Evolutionary conservation across 30 jellyfish, hydroid and myxozoan genomes (phyloP), one percentile per base, ranked within the genome.

Genomic region (Pseudorhiza aurosa): DNA sequence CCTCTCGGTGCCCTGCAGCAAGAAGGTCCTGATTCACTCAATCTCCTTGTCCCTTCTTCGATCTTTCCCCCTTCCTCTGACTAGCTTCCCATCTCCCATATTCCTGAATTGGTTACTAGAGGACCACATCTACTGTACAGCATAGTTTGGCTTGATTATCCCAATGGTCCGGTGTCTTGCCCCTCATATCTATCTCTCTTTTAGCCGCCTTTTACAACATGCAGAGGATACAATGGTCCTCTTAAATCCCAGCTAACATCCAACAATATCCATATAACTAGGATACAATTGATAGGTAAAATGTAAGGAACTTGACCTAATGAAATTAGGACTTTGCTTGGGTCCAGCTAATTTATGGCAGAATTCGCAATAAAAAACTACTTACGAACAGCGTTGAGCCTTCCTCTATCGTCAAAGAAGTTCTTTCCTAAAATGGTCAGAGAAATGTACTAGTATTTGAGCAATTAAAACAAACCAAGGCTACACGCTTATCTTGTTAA

Each of bases 301-400:
- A 53, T 53, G 19, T 17, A 3, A 1, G 35, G 67, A 53, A 53
- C 24, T 19, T 3, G 67, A 53, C 32, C 67, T 53, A 53, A 53
- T 53, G 24, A 53, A 1, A 53, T 53, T 36, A 36, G 67, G 17
- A 22, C 67, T 17, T 53, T 53, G 19, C 8, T n/a, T n/a, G 67
- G 36, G 36, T 19, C 33, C 19, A 53, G 7, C 36, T 53, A 53
- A 53, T 43, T 17, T 19, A 11, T 47, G 15, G 26, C 55, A 45
- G 26, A 25, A 10, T 12, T 17, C 8, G 24, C 12, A 24, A 51
- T 10, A 43, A 72, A 9, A 28, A 17, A 8, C 44, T 14, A 77
- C 83, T 87, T 60, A 88, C 97, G 77, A 30, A 82, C 63, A 4
- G 97, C 91, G 46, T 91, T 65, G 28, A 81, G 68, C 76, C 72